phyloP scores from a whole-genome alignment of 2,113 vertebrate species.

The Actenoides lindsayi region DNA sequence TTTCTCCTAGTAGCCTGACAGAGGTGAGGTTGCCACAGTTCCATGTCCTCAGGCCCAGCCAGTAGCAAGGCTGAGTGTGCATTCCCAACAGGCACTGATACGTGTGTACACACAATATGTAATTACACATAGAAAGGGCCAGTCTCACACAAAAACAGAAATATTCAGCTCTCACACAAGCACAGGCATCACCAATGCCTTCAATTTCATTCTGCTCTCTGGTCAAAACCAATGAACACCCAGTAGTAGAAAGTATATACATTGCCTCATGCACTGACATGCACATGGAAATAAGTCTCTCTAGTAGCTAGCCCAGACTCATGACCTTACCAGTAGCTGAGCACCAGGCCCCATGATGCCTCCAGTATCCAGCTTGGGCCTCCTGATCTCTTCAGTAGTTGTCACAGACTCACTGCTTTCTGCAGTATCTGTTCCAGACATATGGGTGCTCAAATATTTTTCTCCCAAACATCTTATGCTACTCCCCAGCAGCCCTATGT shows the following conservation, averaged over 20 bases:
- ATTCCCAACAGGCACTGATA: neutral
- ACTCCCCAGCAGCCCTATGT: neutral
- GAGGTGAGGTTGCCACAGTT: neutral
- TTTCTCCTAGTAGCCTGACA: neutral
- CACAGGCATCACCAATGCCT: neutral
- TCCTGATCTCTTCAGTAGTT: neutral
- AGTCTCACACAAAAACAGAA: neutral
- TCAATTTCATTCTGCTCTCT: neutral
- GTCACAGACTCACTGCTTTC: neutral
- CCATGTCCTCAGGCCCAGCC: neutral
- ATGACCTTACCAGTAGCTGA: neutral
- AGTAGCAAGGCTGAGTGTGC: neutral
- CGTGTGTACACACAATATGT: neutral
- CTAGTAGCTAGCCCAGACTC: neutral
- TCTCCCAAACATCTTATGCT: too few species aligned
- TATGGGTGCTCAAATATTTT: neutral
- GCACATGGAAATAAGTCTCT: neutral
- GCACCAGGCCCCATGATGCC: neutral
- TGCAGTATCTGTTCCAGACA: neutral
- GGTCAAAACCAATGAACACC: neutral
- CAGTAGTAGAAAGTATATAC: neutral
- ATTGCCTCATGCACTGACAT: too few species aligned
- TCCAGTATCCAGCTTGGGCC: neutral
- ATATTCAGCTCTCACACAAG: neutral
- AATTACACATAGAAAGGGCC: accelerated